A percentile compares a stretch with the other conserved stretches of the same genome.
These are phyloP conservation scores for Stichodactyla mertensii DNA, from an alignment of 64 coral and sea anemone genomes.

Conservation along the genomic window DNA sequence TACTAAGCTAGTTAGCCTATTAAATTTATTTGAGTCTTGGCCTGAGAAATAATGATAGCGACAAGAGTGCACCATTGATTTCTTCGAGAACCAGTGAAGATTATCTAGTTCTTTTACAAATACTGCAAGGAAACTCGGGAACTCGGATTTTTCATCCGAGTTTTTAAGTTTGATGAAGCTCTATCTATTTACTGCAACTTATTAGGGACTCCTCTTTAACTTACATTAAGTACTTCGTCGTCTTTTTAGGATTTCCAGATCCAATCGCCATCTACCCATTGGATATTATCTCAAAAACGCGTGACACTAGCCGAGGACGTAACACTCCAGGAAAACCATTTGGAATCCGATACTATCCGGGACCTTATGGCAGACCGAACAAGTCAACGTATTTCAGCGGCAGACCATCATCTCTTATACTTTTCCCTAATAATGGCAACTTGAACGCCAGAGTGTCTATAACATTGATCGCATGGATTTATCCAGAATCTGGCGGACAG, in stretches of 20 bases:
- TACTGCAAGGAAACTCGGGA: too few relatives aligned
- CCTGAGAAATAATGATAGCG: too few relatives aligned
- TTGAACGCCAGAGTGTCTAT: conserved; percentile 38
- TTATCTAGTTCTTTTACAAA: too few relatives aligned
- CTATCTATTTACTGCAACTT: too few relatives aligned
- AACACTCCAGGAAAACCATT: conserved; percentile 36
- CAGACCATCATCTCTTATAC: conserved; percentile 24
- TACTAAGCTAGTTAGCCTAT: too few relatives aligned
- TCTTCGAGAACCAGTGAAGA: too few relatives aligned
- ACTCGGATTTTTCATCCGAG: too few relatives aligned
- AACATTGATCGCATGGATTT: conserved; percentile 52
- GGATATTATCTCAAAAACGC: conserved; percentile 21
- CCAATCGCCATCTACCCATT: conserved; percentile 48
- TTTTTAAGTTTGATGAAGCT: too few relatives aligned
- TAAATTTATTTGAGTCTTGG: too few relatives aligned
- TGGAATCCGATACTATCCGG: conserved; percentile 37
- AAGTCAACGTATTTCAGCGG: conserved; percentile 52
- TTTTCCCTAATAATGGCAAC: conserved; percentile 49
- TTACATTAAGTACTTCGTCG: background rate
- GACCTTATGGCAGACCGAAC: conserved; percentile 37
- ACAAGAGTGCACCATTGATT: too few relatives aligned
- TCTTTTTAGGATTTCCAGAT: conserved; percentile 47
- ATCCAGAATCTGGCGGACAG: conserved; percentile 28
- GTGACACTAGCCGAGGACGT: conserved; percentile 43
- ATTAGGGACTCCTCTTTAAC: too few relatives aligned